These are phyloP conservation scores for Lophochroa leadbeateri DNA, from an alignment of 2,113 vertebrate genomes.

Conservation along the genomic window DNA sequence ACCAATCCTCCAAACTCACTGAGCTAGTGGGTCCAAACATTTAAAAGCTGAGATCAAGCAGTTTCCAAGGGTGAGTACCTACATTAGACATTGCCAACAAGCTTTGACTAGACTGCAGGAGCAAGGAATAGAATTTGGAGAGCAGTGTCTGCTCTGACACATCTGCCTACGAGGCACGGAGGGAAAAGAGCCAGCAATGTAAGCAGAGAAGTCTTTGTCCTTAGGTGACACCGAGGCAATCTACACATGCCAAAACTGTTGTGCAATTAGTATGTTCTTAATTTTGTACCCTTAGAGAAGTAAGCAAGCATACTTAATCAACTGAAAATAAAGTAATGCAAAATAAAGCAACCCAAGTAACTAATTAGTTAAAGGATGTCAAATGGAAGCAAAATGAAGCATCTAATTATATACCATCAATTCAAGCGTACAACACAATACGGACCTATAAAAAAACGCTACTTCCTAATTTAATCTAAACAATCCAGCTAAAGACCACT, in stretches of 20 bases:
- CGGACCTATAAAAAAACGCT: not conserved
- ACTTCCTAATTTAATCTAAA: slow-evolving; percentile 21
- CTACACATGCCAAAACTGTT: not conserved
- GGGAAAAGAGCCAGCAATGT: not conserved
- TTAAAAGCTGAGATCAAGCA: not conserved
- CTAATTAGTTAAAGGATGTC: slow-evolving; percentile 1
- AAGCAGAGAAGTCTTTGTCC: slow-evolving; percentile 43
- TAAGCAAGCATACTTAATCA: not conserved
- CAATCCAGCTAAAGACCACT: not conserved
- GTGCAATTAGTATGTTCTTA: slow-evolving; percentile 50
- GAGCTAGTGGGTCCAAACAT: not conserved
- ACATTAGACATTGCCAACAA: not conserved
- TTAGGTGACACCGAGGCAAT: slow-evolving; percentile 34
- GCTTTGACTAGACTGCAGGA: slow-evolving; percentile 35
- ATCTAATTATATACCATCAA: slow-evolving; percentile 32
- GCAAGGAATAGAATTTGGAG: not conserved
- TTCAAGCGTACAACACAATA: slow-evolving; percentile 13
- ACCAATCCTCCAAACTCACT: not conserved
- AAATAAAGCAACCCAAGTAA: not conserved
- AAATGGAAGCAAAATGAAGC: not conserved
- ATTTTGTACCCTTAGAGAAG: slow-evolving; percentile 52
- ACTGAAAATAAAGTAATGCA: not conserved
- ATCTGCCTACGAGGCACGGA: not conserved
- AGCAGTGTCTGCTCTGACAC: slow-evolving; percentile 33
- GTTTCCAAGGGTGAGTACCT: not conserved